A percentile compares a stretch with the other conserved stretches of the same genome.
Conservation (phyloP, 2,888 invertebrate genomes). For the Amblyjoppa proteus region DNA sequence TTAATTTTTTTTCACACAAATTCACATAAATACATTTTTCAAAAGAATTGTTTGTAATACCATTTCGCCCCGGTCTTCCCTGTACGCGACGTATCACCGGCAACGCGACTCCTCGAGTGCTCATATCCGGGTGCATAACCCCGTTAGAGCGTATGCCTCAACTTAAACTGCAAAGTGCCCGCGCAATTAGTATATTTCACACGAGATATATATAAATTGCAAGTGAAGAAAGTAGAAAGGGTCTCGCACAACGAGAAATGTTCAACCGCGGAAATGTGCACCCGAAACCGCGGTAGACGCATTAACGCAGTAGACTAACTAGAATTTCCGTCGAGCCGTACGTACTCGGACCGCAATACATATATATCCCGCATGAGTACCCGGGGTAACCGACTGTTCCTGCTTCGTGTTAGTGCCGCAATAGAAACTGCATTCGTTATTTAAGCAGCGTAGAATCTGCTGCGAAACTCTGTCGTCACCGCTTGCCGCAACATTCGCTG, state of each 20-base stretch:
- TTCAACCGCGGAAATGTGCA: neutral
- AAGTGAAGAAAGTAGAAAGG: neutral
- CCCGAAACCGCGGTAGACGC: neutral
- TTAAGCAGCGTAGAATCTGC: neutral
- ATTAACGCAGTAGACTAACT: neutral
- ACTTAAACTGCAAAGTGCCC: neutral
- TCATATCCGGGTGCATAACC: neutral
- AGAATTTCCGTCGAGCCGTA: neutral
- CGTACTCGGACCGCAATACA: constrained; percentile 1
- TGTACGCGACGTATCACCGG: neutral
- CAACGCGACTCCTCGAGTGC: neutral
- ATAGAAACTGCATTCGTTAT: constrained; percentile 11
- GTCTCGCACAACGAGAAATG: neutral
- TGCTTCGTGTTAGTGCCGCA: neutral
- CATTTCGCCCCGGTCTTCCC: no score
- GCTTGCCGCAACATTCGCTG: constrained; percentile 1
- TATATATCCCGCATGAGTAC: constrained; percentile 5
- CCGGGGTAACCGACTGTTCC: neutral
- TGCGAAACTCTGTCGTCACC: neutral
- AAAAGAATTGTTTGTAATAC: no score
- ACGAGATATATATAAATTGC: neutral
- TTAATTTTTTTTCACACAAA: no score
- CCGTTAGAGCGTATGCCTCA: neutral
- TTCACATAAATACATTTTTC: no score
- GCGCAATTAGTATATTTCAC: neutral